Conservation (phyloP, 2,113 vertebrate genomes). For the Dipodomys spectabilis region DNA sequence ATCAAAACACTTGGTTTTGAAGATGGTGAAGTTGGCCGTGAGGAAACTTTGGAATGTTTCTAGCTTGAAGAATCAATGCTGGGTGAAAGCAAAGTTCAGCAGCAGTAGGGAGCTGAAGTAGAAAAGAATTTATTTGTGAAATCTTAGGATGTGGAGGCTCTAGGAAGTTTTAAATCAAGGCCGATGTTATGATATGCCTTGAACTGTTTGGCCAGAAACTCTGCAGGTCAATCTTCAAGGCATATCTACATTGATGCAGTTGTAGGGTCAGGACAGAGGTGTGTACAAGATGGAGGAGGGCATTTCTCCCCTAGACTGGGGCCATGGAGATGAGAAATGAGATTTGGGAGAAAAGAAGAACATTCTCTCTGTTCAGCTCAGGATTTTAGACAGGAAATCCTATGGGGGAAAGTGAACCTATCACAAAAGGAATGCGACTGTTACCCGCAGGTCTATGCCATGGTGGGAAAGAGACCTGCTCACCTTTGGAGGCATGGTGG, state of each 20-base stretch:
- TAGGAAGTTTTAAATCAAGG: background rate
- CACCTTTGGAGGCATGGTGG: background rate
- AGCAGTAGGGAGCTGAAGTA: background rate
- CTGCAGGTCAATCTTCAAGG: background rate
- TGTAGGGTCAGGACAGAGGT: background rate
- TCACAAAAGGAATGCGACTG: background rate
- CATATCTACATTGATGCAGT: background rate
- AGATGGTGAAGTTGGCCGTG: conserved; percentile 2
- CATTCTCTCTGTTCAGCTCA: background rate
- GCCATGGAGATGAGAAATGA: background rate
- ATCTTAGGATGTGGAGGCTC: background rate
- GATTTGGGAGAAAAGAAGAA: background rate
- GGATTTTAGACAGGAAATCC: background rate
- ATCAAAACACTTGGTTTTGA: background rate
- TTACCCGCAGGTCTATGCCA: background rate
- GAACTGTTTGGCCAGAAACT: background rate
- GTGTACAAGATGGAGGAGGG: fast-evolving
- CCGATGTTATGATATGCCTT: background rate
- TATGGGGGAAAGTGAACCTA: background rate
- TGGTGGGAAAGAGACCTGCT: background rate
- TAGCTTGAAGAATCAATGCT: conserved; percentile 28
- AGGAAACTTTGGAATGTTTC: conserved; percentile 24
- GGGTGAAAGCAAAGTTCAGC: background rate
- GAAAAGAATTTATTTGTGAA: background rate
- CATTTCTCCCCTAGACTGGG: background rate